A percentile compares a stretch with the other conserved stretches of the same genome.
These are phyloP conservation scores for Lordiphosa collinella DNA, from an alignment of 1,140 invertebrate species.

Conservation along the genomic window DNA sequence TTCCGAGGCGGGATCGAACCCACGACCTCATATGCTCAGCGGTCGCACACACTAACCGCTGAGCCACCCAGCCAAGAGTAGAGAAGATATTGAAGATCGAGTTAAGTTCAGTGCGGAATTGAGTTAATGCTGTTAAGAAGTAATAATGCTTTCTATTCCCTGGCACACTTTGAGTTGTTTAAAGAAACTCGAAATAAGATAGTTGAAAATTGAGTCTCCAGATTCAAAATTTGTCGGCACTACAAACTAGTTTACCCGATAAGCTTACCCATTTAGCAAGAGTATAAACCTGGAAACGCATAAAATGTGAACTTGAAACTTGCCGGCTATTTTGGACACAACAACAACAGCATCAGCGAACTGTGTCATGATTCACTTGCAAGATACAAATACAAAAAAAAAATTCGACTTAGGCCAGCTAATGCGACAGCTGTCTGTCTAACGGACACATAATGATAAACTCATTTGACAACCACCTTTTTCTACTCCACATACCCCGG, in stretches of 20 bases:
- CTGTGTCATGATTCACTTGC: constrained; percentile 63
- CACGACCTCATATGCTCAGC: too few species aligned
- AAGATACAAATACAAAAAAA: constrained; percentile 29
- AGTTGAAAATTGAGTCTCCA: background rate
- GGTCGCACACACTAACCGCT: too few species aligned
- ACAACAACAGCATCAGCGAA: constrained; percentile 20
- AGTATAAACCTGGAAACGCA: constrained; percentile 37
- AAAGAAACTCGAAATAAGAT: too few species aligned
- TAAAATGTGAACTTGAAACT: constrained; percentile 68
- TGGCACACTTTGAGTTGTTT: too few species aligned
- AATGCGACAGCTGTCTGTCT: constrained; percentile 47
- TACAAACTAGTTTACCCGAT: background rate
- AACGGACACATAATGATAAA: constrained; percentile 8
- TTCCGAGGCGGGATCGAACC: too few species aligned
- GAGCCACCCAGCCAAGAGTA: too few species aligned
- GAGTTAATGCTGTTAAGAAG: too few species aligned
- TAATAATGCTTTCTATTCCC: too few species aligned
- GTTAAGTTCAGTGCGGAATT: too few species aligned
- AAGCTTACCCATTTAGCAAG: constrained; percentile 7
- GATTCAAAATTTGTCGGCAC: background rate
- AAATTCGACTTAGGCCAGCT: constrained; percentile 22
- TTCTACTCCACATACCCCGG: background rate
- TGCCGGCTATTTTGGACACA: constrained; percentile 4
- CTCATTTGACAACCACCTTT: constrained; percentile 18
- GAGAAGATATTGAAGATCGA: too few species aligned